phyloP scores from a whole-genome alignment of 2,888 invertebrate genomes.

The Leptopilina syphax region DNA sequence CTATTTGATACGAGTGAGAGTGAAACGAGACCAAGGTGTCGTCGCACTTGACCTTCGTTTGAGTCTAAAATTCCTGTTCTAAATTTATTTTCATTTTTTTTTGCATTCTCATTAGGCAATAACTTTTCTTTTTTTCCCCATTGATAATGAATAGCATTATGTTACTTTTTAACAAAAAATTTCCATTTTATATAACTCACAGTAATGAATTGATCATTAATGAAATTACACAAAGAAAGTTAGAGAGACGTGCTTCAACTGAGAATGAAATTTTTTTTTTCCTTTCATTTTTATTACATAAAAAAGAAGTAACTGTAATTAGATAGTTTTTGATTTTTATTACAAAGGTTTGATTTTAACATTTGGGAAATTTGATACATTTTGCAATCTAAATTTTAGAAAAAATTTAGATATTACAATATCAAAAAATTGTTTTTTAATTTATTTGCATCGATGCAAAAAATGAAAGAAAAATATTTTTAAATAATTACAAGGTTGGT shows the following conservation, averaged over 20 bases:
- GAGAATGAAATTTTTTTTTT: background rate
- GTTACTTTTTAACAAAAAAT: background rate
- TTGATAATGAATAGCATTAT: background rate
- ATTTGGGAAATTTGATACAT: too few relatives aligned
- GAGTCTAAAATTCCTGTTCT: background rate
- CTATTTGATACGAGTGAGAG: too few relatives aligned
- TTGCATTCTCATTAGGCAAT: background rate
- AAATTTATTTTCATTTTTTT: background rate
- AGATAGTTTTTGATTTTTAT: too few relatives aligned
- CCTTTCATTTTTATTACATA: background rate
- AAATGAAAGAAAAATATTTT: too few relatives aligned
- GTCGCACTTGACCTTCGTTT: constrained; percentile 1
- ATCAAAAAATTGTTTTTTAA: too few relatives aligned
- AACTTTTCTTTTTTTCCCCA: background rate
- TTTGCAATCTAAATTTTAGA: too few relatives aligned
- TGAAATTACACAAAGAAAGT: background rate
- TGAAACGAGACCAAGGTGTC: too few relatives aligned
- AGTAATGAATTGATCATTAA: constrained; percentile 10
- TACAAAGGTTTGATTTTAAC: too few relatives aligned
- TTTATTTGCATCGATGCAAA: too few relatives aligned
- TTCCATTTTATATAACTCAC: background rate
- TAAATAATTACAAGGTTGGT: too few relatives aligned
- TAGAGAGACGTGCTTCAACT: background rate
- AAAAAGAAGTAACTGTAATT: too few relatives aligned
- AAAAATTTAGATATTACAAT: too few relatives aligned